A percentile compares a stretch with the other conserved stretches of the same genome.
Evolutionary conservation across 2,888 invertebrate species (phyloP).

Genomic region (Brachylomia viminalis): DNA sequence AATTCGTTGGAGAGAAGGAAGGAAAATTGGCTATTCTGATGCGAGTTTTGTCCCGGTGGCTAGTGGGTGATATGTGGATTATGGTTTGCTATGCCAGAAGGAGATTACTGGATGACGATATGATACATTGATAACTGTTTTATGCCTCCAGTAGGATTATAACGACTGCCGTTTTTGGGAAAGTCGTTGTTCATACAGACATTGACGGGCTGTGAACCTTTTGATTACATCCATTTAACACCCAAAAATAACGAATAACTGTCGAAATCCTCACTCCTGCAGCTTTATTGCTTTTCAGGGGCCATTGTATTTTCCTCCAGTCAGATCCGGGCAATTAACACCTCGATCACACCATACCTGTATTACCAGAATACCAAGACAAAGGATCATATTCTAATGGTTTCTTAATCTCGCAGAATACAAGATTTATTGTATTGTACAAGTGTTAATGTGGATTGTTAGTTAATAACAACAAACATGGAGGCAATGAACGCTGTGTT

Average conservation of each 20-base stretch:
- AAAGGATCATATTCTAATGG: conserved; percentile 25
- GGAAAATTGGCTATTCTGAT: conserved; percentile 18
- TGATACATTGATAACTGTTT: background rate
- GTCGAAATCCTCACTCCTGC: conserved; percentile 12
- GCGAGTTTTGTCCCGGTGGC: background rate
- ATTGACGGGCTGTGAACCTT: background rate
- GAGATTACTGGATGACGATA: background rate
- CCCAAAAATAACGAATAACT: conserved; percentile 14
- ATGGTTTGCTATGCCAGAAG: background rate
- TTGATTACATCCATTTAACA: background rate
- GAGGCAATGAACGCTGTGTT: conserved; percentile 56
- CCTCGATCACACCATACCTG: conserved; percentile 22
- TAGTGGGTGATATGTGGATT: background rate
- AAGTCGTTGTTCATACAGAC: conserved; percentile 9
- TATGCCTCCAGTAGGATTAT: background rate
- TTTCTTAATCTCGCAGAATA: conserved; percentile 22
- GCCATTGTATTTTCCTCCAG: conserved; percentile 21
- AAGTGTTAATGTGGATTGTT: conserved; percentile 45
- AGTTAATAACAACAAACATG: conserved; percentile 43
- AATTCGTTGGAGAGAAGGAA: background rate
- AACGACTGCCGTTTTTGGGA: background rate
- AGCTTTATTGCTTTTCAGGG: conserved; percentile 32
- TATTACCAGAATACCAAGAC: background rate
- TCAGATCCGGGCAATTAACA: conserved; percentile 43
- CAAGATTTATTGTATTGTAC: conserved; percentile 9